A percentile compares a stretch with the other conserved stretches of the same genome.
Conservation (phyloP, 2,797 vertebrate genomes). For the Allobates femoralis region DNA sequence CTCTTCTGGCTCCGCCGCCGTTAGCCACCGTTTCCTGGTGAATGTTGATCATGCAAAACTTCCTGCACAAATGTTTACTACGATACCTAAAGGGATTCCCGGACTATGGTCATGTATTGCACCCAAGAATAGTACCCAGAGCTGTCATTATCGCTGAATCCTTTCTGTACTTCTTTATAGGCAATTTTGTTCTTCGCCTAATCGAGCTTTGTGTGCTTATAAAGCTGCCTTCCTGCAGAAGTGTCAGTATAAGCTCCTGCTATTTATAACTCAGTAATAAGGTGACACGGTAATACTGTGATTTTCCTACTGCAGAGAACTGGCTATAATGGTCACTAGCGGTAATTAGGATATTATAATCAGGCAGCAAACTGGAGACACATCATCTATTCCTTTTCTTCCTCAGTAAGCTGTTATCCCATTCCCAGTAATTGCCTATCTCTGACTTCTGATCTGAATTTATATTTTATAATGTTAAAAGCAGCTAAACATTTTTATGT, state of each 20-base stretch:
- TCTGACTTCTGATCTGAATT: constrained; percentile 10
- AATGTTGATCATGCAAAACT: neutral
- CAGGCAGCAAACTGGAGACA: neutral
- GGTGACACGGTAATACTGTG: constrained; percentile 26
- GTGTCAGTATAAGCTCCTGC: constrained; percentile 5
- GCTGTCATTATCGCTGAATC: neutral
- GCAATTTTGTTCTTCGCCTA: neutral
- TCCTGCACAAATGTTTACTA: neutral
- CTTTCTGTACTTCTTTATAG: neutral
- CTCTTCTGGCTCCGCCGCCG: neutral
- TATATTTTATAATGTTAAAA: neutral
- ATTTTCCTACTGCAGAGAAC: constrained; percentile 29
- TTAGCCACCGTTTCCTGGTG: neutral
- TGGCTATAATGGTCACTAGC: constrained; percentile 19
- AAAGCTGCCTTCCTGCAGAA: constrained; percentile 5
- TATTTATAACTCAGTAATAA: constrained; percentile 35
- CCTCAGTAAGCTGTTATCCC: neutral
- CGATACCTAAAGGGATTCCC: neutral
- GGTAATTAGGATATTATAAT: constrained; percentile 17
- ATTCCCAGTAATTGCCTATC: neutral
- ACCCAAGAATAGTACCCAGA: neutral
- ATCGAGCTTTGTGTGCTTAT: neutral
- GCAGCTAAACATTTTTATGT: neutral
- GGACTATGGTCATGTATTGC: neutral
- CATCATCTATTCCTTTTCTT: neutral